phyloP scores from a whole-genome alignment of 1,140 invertebrate species.

The Tachypleus tridentatus region DNA sequence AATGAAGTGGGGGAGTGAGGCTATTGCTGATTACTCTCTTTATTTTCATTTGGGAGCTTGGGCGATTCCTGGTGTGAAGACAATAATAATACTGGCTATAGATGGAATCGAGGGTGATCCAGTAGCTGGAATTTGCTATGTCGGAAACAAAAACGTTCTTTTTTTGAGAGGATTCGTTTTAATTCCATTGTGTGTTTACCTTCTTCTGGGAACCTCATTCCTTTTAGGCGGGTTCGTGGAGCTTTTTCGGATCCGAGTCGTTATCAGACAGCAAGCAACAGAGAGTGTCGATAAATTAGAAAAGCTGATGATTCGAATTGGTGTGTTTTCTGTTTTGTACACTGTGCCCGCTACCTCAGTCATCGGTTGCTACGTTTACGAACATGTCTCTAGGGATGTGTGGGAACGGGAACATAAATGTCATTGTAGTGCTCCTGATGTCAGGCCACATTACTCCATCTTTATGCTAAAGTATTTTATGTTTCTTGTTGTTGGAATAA shows the following conservation, averaged over 20 bases:
- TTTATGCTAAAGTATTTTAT: constrained; percentile 46
- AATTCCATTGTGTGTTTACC: constrained; percentile 59
- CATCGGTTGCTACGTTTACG: constrained; percentile 34
- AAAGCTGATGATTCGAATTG: constrained; percentile 38
- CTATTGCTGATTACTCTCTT: constrained; percentile 84
- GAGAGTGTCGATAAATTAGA: constrained; percentile 33
- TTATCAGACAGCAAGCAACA: constrained; percentile 31
- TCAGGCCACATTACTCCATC: constrained; percentile 45
- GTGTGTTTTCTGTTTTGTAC: constrained; percentile 39
- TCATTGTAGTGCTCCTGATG: constrained; percentile 13
- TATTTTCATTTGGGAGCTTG: constrained; percentile 88
- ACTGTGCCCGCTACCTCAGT: constrained; percentile 36
- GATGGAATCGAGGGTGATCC: constrained; percentile 66
- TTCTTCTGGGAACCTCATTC: constrained; percentile 33
- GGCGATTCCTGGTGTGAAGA: constrained; percentile 74
- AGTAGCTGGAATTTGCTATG: constrained; percentile 41
- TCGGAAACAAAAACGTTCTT: constrained; percentile 66
- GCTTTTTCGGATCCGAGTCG: constrained; percentile 32
- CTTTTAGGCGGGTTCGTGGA: constrained; percentile 33
- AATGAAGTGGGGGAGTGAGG: constrained; percentile 90
- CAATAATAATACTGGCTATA: constrained; percentile 62
- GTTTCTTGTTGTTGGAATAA: constrained; percentile 44
- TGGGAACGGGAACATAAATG: constrained; percentile 53
- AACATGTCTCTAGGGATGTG: constrained; percentile 34
- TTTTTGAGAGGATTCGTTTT: constrained; percentile 65